Base-by-base conservation (phyloP, 2,888 invertebrate species). In the Ophion slaviceki region DNA sequence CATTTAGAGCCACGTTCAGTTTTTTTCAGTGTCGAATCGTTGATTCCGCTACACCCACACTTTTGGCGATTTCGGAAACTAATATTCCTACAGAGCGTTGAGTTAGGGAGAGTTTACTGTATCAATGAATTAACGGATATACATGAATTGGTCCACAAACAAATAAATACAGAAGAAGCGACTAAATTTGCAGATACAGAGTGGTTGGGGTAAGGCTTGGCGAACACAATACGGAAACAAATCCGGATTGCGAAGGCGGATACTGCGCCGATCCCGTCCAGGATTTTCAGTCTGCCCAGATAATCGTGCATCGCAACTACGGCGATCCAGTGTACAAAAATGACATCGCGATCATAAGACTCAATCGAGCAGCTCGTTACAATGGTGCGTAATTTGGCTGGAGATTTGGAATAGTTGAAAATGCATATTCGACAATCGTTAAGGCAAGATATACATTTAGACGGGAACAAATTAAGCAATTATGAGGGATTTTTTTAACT, bases 321-420 rank as follows among this genome's bases (percentile, higher is more conserved):
- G 89, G 91, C 66, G 87, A 87, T 2, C 92, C 91, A 20, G 75
- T 87, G 17, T 90, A 89, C 28, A 90, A 90, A 76, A 91, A 94
- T 85, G 94, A 95, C 85, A 93, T 95, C 45, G 94, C 94, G 4
- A 85, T 95, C 2, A 90, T 94, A 53, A 90, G 91, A 80, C 88
- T 94, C 32, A 83, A 91, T 53, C 87, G 86, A 40, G 87, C 91
- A 7, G 93, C 90, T 2, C 36, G 78, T 28, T 92, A 91, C 72
- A 93, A 90, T 61, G 93, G 94, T 94, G 88, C 87, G 89, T 87
- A 71, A 17, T 66, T 40, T 32, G 17, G 36, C 14, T 14, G 14
- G 14, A 14, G 14, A 47, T 47, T 14, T 10, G 47, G 10, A 47
- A 47, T 14, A 14, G 47, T 47, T 47, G 47, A 47, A 47, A 47